phyloP scores from a whole-genome alignment of 2,113 vertebrate genomes.

The Xenotilapia leptura region DNA sequence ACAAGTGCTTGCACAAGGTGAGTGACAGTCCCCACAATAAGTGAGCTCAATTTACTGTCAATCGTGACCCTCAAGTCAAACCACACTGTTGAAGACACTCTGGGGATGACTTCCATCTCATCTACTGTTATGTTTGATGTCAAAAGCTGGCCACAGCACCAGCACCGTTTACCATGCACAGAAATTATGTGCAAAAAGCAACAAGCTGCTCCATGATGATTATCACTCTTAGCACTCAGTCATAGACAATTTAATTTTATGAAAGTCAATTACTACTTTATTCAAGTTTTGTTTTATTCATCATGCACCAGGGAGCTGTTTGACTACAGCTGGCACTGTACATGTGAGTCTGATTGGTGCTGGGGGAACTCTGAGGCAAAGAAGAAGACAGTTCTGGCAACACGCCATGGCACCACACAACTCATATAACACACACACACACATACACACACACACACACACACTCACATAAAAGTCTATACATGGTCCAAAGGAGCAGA shows the following conservation, averaged over 20 bases:
- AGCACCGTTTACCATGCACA: neutral
- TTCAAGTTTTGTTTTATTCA: constrained; percentile 18
- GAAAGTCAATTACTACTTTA: constrained; percentile 18
- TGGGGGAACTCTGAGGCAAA: neutral
- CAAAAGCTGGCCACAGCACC: neutral
- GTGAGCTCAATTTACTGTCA: neutral
- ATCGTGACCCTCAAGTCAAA: neutral
- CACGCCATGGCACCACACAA: neutral
- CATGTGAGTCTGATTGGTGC: neutral
- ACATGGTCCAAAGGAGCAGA: neutral
- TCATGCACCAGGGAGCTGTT: constrained; percentile 11
- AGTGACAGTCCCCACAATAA: neutral
- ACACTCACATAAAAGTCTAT: neutral
- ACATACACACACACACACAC: neutral
- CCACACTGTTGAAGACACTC: neutral
- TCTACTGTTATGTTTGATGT: neutral
- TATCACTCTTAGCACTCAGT: neutral
- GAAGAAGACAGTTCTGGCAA: neutral
- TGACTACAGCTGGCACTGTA: neutral
- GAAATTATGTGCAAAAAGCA: neutral
- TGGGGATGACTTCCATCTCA: neutral
- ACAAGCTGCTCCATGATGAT: neutral
- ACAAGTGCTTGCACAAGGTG: neutral
- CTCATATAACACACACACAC: neutral
- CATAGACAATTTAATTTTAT: constrained; percentile 15